Evolutionary conservation across 1,140 invertebrate species (phyloP), one percentile per base, ranked within the genome.

Genomic region (Diabrotica undecimpunctata): DNA sequence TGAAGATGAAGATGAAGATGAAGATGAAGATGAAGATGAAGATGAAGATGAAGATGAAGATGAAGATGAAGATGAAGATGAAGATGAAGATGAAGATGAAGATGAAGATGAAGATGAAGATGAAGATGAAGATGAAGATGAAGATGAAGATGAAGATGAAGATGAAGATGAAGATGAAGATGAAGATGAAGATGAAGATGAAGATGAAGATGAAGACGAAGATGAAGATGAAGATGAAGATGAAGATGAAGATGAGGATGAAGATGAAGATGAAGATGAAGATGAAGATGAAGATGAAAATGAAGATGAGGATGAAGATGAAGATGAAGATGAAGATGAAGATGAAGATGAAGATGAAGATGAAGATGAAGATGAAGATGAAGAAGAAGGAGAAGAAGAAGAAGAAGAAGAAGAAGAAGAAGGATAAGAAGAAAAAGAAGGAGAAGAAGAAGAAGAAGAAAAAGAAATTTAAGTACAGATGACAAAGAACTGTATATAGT

Each of bases 201-300:
- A 54, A 54, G 25, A 54, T 12, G 25, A 54, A 54, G 53, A 54
- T n/a, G 25, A 25, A 54, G 25, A 54, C n/a, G 53, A 54, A 54
- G n/a, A 54, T 12, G 53, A 54, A 54, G 53, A 13, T 12, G 53
- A 54, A 54, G n/a, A 25, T 12, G 25, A 25, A 54, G 53, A 25
- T 12, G 53, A 54, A 25, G 53, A 54, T 12, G 53, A 25, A 54
- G 53, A 54, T 12, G 53, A 54, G 12, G 53, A 54, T 12, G 25
- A 25, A 54, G 53, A 54, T 12, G 53, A 25, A 54, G 53, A 54
- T 12, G 53, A 25, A 54, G 53, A 54, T 8, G 53, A 25, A 54
- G 53, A 54, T 12, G 53, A 54, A 25, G 53, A 54, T 12, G 53
- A 54, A 54, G 53, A 54, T 12, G 53, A 54, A 54, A 12, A 54